Percentiles rank a stretch among this genome's conserved stretches.
phyloP scores from a whole-genome alignment of 2,888 invertebrate genomes.

The Eilema sororculum region DNA sequence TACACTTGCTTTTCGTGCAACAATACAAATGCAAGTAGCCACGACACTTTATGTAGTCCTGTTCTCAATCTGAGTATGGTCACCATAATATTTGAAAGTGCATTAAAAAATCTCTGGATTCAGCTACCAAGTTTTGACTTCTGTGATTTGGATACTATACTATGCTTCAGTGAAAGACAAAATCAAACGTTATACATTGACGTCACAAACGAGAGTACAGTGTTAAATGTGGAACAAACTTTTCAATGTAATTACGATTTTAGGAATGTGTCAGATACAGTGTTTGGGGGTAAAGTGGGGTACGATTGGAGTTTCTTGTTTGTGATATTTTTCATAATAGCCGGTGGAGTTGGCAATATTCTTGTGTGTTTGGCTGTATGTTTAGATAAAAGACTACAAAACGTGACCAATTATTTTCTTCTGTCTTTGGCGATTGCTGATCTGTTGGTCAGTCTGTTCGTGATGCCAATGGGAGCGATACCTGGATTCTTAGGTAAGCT shows the following conservation, averaged over 20 bases:
- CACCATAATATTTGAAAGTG: conserved; percentile 75
- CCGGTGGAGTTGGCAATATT: conserved; percentile 96
- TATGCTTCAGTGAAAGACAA: conserved; percentile 67
- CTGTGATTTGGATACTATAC: conserved; percentile 71
- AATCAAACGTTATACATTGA: conserved; percentile 78
- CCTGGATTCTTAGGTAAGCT: conserved; percentile 96
- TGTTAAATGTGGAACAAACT: conserved; percentile 59
- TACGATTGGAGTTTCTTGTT: conserved; percentile 95
- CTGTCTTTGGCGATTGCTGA: conserved; percentile 97
- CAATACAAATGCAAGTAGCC: conserved; percentile 65
- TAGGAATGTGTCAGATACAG: conserved; percentile 63
- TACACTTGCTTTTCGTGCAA: conserved; percentile 75
- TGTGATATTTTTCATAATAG: conserved; percentile 94
- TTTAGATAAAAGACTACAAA: conserved; percentile 95
- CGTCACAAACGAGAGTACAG: conserved; percentile 56
- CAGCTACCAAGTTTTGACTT: conserved; percentile 68
- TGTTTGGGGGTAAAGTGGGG: conserved; percentile 58
- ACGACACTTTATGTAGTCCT: conserved; percentile 74
- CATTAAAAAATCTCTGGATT: conserved; percentile 77
- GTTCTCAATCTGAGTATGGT: conserved; percentile 78
- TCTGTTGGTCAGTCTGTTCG: conserved; percentile 96
- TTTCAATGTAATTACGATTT: conserved; percentile 78
- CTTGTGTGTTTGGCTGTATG: conserved; percentile 97
- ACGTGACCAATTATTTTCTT: conserved; percentile 98
- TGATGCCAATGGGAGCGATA: conserved; percentile 98